Evolutionary conservation across 2,888 invertebrate genomes (phyloP), one percentile per base, ranked within the genome.

Genomic region (Hirtodrosophila alboralis): DNA sequence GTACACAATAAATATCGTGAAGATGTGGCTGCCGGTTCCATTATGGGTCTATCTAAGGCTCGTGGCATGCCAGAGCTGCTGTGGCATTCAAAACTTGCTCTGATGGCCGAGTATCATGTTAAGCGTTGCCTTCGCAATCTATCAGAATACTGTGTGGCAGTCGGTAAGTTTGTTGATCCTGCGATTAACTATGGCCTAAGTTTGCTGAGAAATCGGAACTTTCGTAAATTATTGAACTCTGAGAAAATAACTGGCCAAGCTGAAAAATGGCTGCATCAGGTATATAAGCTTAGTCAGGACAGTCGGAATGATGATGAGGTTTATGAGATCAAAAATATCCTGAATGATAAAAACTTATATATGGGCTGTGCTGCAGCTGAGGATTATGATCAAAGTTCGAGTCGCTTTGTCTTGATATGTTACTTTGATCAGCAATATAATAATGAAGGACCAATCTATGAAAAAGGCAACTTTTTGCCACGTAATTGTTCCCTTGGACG

Each of bases 311-410:
- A 3, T 0, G 14, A 13, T 5, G 28, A 16, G 4, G 13, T 18
- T 1, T 3, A 16, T 0, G 62, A 72, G 6, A 72, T 85, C 5
- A 12, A 26, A 3, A 65, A 85, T n/a, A 68, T 85, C 5, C 37
- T 80, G 1, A 65, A 54, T 26, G 84, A 86, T 8, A 7, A 7
- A 0, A 51, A 40, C 28, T 16, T 26, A 0, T 52, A 41, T 10
- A n/a, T 80, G 26, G 80, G 86, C 3, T 81, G 86, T 68, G 80
- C 80, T 0, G 84, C 80, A 4, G 84, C 64, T 6, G 62, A 63
- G 48, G 60, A 68, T 16, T 80, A 26, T 8, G 54, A 84, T 18
- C 13, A 28, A 23, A 8, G 12, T 4, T 44, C 44, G 10, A 65
- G 54, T 30, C 84, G 59, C 3, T 80, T 76, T 14, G 49, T 62